A percentile compares a stretch with the other conserved stretches of the same genome.
Evolutionary conservation across 2,113 vertebrate genomes (phyloP).

Genomic region (Stictonetta naevosa): DNA sequence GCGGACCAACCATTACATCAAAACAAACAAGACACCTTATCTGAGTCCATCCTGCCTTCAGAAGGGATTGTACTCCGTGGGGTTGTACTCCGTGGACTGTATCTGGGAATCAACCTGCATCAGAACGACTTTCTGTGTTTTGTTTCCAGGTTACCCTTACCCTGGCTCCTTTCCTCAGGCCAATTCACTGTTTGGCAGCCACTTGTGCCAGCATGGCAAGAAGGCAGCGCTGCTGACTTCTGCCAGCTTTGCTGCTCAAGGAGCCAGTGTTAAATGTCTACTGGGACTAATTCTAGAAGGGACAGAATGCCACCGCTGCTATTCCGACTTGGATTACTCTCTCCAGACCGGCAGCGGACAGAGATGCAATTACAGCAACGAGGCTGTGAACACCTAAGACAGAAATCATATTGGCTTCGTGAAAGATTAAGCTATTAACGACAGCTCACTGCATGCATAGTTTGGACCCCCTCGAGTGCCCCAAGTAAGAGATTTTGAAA

Average conservation of each 20-base stretch:
- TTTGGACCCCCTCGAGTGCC: background rate
- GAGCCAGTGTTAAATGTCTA: conserved; percentile 40
- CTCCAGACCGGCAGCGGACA: background rate
- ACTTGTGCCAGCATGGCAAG: background rate
- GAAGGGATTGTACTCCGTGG: background rate
- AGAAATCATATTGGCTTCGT: background rate
- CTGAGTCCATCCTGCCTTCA: background rate
- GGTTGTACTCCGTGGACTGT: background rate
- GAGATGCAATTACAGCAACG: background rate
- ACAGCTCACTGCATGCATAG: background rate
- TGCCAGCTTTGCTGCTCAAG: conserved; percentile 24
- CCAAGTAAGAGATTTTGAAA: background rate
- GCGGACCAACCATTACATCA: background rate
- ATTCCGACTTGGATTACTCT: background rate
- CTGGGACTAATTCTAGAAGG: background rate
- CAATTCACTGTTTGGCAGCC: background rate
- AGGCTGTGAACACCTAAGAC: background rate
- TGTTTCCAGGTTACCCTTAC: background rate
- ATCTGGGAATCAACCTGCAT: background rate
- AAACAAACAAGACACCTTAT: background rate
- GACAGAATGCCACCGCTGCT: conserved; percentile 17
- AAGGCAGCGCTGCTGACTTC: background rate
- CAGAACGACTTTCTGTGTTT: background rate
- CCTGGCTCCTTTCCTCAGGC: background rate
- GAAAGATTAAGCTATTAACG: background rate